phyloP scores from a whole-genome alignment of 2,888 invertebrate species.

The Bugula neritina region DNA sequence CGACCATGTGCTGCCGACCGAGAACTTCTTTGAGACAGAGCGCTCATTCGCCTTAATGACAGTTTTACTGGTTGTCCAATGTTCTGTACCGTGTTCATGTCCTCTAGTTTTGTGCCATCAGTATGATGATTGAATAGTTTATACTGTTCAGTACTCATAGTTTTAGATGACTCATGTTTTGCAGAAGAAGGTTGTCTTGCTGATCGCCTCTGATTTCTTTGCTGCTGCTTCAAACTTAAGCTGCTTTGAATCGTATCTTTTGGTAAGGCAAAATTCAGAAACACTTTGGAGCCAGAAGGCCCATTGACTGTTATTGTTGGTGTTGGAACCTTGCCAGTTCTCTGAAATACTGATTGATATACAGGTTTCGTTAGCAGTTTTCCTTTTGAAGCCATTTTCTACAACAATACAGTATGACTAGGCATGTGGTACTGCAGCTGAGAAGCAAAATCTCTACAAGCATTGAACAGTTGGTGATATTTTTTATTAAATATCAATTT shows the following conservation, averaged over 20 bases:
- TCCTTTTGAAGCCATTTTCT: not conserved
- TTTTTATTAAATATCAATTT: no score
- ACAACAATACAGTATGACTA: no score
- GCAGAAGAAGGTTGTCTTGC: not conserved
- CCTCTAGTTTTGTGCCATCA: not conserved
- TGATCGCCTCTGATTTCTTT: not conserved
- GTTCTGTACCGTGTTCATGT: not conserved
- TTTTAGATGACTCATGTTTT: not conserved
- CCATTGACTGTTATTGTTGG: slow-evolving; percentile 18
- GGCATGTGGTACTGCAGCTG: no score
- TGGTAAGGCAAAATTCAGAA: not conserved
- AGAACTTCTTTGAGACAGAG: not conserved
- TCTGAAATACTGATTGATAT: not conserved
- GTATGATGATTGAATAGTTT: not conserved
- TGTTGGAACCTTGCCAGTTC: not conserved
- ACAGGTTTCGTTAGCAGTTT: slow-evolving; percentile 1
- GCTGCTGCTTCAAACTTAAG: not conserved
- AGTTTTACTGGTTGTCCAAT: not conserved
- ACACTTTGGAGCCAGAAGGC: slow-evolving; percentile 7
- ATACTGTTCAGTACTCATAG: not conserved
- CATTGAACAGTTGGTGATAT: no score
- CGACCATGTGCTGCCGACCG: not conserved
- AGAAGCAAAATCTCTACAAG: no score
- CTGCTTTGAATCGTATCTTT: not conserved
- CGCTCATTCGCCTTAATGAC: not conserved